phyloP scores from a whole-genome alignment of 2,113 vertebrate genomes.

The Menura novaehollandiae region DNA sequence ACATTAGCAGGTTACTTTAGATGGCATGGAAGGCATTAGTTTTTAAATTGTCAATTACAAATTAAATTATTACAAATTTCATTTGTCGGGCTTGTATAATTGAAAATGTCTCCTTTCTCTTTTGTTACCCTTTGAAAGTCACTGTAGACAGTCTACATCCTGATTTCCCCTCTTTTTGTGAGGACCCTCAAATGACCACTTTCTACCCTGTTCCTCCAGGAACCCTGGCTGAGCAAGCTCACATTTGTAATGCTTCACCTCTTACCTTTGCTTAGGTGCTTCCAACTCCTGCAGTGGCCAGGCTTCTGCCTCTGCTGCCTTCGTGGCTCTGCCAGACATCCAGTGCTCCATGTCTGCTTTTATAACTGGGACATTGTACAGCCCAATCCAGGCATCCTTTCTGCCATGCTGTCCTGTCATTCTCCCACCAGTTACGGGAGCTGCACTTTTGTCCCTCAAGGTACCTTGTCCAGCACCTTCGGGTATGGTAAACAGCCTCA shows the following conservation, averaged over 20 bases:
- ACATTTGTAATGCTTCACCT: background rate
- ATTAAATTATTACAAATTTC: no score
- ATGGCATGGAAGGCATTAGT: background rate
- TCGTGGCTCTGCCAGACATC: background rate
- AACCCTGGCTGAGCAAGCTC: background rate
- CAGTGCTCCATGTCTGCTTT: background rate
- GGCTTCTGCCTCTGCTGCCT: background rate
- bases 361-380: accelerated
- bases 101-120: background rate
- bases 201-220: background rate
- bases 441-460: background rate
- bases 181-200: background rate
- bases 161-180: background rate
- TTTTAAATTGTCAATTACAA: no score
- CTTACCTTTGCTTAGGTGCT: background rate
- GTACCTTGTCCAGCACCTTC: background rate
- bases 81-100: background rate
- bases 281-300: background rate
- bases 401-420: background rate
- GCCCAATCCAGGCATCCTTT: background rate
- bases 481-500: background rate
- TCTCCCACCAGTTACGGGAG: background rate
- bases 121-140: background rate
- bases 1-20: background rate
- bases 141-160: background rate